Evolutionary conservation across 1,140 invertebrate genomes (phyloP), one percentile per base, ranked within the genome.

Genomic region (Drosophila paulistorum): DNA sequence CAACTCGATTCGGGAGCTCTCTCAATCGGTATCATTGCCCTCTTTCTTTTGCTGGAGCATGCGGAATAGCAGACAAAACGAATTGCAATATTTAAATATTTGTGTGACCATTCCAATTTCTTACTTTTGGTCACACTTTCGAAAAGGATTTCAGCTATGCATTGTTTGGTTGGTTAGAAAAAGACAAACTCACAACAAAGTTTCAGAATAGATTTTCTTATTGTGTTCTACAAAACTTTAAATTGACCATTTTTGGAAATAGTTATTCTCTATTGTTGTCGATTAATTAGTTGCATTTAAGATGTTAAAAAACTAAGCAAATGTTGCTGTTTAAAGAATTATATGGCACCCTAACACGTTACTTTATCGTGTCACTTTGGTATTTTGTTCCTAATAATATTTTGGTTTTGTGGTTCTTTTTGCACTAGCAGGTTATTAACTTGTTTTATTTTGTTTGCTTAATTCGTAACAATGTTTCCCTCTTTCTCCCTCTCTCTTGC

Each of bases 381-480:
- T 13, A 2, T 48, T 20, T 48, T 48, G 7, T 48, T 48, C 2
- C 3, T 30, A 7, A 30, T 1, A 23, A 30, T 17, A 45, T 66
- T 64, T 51, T 17, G 33, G 26, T 62, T 74, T 48, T 13, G 26
- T 23, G 1, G 20, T 23, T 4, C 23, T 55, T 42, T 61, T 71
- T 58, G 74, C 41, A 45, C 48, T 71, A 65, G 65, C 74, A 11
- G 57, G 68, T 30, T 79, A 79, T 86, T 86, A 82, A 68, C 83
- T 86, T 51, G 83, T 87, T 82, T 11, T 82, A 41, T 65, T 79
- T 73, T 86, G 83, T 86, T 87, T 87, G 68, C 75, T 59, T 67
- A 79, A 79, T 82, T 79, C 72, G 70, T 82, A 79, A 76, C 69
- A 87, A 69, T 65, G 51, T 41, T 61, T 42, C 37, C 54, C 26